Evolutionary conservation across 2,888 invertebrate genomes (phyloP), one percentile per base, ranked within the genome.

Genomic region (Lomographa bimaculata): DNA sequence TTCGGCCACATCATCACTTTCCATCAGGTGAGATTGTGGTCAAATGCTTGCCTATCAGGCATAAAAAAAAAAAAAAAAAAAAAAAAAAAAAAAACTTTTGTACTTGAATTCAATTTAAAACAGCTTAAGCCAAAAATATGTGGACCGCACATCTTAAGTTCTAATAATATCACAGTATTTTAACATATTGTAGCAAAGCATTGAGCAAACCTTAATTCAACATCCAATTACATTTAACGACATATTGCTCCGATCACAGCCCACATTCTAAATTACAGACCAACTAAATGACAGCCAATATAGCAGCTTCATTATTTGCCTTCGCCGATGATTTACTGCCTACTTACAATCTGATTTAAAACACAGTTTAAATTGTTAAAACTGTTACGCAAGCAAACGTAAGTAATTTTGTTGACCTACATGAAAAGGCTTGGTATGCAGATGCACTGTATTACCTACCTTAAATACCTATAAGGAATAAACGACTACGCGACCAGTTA

Each of bases 201-300:
- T 39, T 39, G 30, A 19, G 37, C 30, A 40, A 45, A 41, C 33
- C 41, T 44, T 46, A 42, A 34, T 35, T 29, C 27, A 40, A 25
- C 11, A 37, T 34, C 28, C 45, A 49, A 54, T 50, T 52, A 50
- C 40, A 41, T 41, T 28, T 41, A 51, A 56, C 52, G 50, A 42
- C 50, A 52, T 53, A 53, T 53, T 48, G 55, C 36, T 36, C 44
- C 28, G 25, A 34, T 28, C 11, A 37, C n/a, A 29, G 16, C 38
- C 37, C 45, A 40, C 37, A 21, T 46, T 24, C 23, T 36, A 16
- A 35, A 49, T 49, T 37, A 46, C 24, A 40, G 26, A 6, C 11
- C 17, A 26, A 35, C 38, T 35, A 7, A 50, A 45, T 37, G 34
- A 47, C 46, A 47, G 39, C 49, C n/a, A 44, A 49, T 47, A 49